Conservation (phyloP, 2,888 invertebrate species). For the Cephus rjabovi region DNA sequence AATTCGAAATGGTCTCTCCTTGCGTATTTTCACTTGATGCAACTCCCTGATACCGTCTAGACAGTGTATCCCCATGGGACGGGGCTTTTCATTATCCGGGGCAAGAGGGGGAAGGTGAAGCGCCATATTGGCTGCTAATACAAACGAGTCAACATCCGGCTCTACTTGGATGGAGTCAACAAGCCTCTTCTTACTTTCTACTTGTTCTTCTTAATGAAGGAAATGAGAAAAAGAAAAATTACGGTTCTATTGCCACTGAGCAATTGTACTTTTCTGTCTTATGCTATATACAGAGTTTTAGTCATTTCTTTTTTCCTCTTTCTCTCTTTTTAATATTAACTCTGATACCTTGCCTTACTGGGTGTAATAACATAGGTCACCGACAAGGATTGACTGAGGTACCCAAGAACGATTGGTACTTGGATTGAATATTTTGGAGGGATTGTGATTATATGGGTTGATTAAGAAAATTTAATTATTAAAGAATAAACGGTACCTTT, state of each 20-base stretch:
- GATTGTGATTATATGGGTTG: not conserved
- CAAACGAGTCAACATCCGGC: slow-evolving; percentile 25
- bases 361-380: slow-evolving; percentile 1
- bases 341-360: slow-evolving; percentile 8
- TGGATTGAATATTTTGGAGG: too few relatives aligned
- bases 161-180: slow-evolving; percentile 15
- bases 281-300: not conserved
- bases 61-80: not conserved
- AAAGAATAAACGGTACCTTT: slow-evolving; percentile 56
- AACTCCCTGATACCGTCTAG: not conserved
- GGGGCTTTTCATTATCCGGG: slow-evolving; percentile 12
- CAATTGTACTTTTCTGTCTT: not conserved
- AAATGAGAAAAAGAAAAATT: not conserved
- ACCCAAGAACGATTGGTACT: too few relatives aligned
- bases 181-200: not conserved
- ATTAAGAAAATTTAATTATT: slow-evolving; percentile 15
- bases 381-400: too few relatives aligned
- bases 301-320: not conserved
- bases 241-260: not conserved
- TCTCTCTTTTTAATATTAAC: not conserved
- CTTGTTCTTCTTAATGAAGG: slow-evolving; percentile 8
- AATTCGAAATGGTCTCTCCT: not conserved
- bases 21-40: not conserved
- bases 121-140: slow-evolving; percentile 18
- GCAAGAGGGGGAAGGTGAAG: slow-evolving; percentile 12